Percentiles rank a stretch among this genome's conserved stretches.
These are phyloP conservation scores for Sepiola atlantica DNA, from an alignment of 2,888 invertebrate genomes.

Conservation along the genomic window DNA sequence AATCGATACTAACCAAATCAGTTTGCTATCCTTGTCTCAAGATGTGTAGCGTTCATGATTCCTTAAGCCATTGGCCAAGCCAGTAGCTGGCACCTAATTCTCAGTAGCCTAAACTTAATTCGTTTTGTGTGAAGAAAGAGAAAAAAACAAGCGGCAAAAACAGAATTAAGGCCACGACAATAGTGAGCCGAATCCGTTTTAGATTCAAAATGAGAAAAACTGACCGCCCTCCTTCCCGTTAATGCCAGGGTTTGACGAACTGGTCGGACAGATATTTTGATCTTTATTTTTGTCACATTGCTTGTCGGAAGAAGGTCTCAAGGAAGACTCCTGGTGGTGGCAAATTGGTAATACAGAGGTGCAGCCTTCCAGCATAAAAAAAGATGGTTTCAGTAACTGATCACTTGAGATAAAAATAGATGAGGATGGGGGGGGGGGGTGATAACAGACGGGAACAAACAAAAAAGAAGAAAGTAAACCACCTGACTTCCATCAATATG, in stretches of 20 bases:
- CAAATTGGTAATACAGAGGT: too few relatives aligned
- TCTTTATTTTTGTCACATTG: constrained; percentile 32
- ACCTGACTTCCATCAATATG: not conserved
- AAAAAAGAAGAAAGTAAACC: not conserved
- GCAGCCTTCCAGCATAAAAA: not conserved
- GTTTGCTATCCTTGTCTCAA: not conserved
- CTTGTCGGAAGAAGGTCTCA: not conserved
- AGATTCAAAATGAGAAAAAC: constrained; percentile 14
- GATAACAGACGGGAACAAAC: not conserved
- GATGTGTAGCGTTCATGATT: not conserved
- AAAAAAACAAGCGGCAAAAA: not conserved
- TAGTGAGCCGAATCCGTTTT: not conserved
- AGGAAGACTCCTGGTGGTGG: not conserved
- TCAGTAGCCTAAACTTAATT: constrained; percentile 7
- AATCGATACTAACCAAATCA: constrained; percentile 12
- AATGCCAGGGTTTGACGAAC: not conserved
- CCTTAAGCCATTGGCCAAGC: not conserved
- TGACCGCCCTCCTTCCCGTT: not conserved
- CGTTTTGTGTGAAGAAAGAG: not conserved
- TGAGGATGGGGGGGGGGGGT: too few relatives aligned
- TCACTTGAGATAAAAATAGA: not conserved
- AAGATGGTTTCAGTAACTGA: not conserved
- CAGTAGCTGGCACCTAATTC: not conserved
- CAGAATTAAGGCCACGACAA: not conserved
- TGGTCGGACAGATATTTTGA: constrained; percentile 12